Conservation (phyloP, 2,888 invertebrate genomes). For the Amblyjoppa fuscipennis region DNA sequence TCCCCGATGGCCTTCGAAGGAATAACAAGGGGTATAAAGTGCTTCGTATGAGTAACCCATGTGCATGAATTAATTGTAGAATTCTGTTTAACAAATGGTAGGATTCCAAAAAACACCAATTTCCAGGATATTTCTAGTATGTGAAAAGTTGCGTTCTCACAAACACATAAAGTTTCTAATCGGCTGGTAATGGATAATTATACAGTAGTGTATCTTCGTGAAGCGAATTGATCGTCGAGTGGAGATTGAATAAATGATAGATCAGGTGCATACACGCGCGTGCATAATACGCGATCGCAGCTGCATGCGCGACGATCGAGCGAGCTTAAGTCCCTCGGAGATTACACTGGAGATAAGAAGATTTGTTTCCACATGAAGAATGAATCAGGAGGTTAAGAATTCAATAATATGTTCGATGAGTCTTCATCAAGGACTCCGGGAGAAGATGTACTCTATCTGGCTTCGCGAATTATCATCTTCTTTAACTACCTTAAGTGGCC, state of each 20-base stretch:
- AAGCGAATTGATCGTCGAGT: constrained; percentile 9
- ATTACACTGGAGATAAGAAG: constrained; percentile 4
- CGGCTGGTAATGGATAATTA: constrained; percentile 15
- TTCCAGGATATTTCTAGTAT: background rate
- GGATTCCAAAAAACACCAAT: constrained; percentile 4
- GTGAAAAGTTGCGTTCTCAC: background rate
- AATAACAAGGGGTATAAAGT: background rate
- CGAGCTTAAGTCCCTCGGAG: background rate
- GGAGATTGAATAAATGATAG: constrained; percentile 16
- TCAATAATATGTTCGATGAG: constrained; percentile 22
- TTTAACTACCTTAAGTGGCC: background rate
- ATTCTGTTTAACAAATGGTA: constrained; percentile 10
- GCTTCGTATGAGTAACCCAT: background rate
- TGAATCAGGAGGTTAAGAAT: constrained; percentile 16
- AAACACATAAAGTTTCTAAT: constrained; percentile 14
- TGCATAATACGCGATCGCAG: background rate
- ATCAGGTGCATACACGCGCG: background rate
- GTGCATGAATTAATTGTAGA: background rate
- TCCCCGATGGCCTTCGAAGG: background rate
- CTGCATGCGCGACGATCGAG: background rate
- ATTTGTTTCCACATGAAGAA: background rate
- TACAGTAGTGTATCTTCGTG: constrained; percentile 20
- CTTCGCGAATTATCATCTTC: background rate
- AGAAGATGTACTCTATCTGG: background rate
- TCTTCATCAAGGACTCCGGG: constrained; percentile 4